Conservation (phyloP, 2,113 vertebrate genomes). For the Chamaea fasciata region DNA sequence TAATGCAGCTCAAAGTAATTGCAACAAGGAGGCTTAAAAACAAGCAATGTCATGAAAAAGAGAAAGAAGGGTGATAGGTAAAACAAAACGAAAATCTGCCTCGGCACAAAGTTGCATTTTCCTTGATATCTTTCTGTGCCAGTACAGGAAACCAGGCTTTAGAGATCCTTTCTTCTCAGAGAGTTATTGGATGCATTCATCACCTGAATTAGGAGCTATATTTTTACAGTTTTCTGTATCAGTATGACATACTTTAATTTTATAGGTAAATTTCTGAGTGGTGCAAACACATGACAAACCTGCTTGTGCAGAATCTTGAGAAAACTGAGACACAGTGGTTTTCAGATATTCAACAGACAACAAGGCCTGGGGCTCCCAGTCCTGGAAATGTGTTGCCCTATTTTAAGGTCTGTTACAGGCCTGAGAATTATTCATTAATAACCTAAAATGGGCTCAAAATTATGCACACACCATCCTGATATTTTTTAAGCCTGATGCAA, state of each 20-base stretch:
- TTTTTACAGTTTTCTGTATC: not conserved
- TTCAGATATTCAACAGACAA: not conserved
- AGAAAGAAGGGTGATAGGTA: not conserved
- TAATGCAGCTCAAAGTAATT: not conserved
- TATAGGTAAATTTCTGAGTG: not conserved
- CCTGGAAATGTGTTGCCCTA: not conserved
- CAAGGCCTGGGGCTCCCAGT: not conserved
- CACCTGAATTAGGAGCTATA: not conserved
- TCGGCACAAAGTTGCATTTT: not conserved
- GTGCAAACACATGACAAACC: not conserved
- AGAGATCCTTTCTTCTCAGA: not conserved
- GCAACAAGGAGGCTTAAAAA: not conserved
- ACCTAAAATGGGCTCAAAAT: not conserved
- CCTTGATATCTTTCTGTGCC: not conserved
- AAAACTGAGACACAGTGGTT: not conserved
- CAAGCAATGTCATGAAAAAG: not conserved
- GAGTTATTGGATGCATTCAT: not conserved
- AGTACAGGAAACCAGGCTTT: not conserved
- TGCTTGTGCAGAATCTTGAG: not conserved
- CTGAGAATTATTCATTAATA: not conserved
- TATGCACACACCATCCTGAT: not conserved
- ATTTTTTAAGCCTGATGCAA: not conserved
- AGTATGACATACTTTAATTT: not conserved
- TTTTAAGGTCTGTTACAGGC: not conserved
- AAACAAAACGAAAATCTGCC: not conserved